Conservation (phyloP, 2,888 invertebrate genomes). For the Yponomeuta malinellus region DNA sequence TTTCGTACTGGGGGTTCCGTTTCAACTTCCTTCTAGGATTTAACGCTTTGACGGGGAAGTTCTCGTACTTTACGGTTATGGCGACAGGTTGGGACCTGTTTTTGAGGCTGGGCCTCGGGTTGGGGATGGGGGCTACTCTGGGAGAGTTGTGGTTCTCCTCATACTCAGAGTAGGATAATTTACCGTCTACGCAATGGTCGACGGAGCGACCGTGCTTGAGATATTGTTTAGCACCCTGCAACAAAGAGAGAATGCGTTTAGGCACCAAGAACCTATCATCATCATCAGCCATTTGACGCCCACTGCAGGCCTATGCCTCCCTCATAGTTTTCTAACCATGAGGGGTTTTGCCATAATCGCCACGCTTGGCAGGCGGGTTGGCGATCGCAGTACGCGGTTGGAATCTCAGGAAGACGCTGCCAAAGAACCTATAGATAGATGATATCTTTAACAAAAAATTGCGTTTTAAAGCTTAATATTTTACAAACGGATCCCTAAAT, state of each 20-base stretch:
- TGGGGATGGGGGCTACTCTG: constrained; percentile 60
- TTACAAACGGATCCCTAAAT: too few relatives aligned
- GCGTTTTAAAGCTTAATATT: too few relatives aligned
- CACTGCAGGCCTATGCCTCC: too few relatives aligned
- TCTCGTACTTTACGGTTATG: constrained; percentile 83
- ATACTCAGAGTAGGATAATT: constrained; percentile 72
- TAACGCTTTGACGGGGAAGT: constrained; percentile 81
- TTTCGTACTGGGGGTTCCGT: constrained; percentile 78
- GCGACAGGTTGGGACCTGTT: constrained; percentile 80
- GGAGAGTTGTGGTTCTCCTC: constrained; percentile 66
- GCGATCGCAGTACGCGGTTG: too few relatives aligned
- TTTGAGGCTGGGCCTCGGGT: constrained; percentile 61
- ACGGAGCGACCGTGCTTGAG: constrained; percentile 83
- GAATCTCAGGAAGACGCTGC: too few relatives aligned
- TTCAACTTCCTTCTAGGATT: constrained; percentile 83
- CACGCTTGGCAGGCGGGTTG: too few relatives aligned
- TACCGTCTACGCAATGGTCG: constrained; percentile 86
- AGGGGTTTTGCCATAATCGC: too few relatives aligned
- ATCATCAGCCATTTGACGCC: too few relatives aligned
- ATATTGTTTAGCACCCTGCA: constrained; percentile 72
- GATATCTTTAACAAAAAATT: too few relatives aligned
- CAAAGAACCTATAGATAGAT: too few relatives aligned
- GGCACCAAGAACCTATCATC: background rate
- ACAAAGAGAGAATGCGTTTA: constrained; percentile 34
- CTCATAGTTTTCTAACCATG: too few relatives aligned